Evolutionary conservation across 2,888 invertebrate species (phyloP), one percentile per base, ranked within the genome.

Genomic region (Dolomedes plantarius): DNA sequence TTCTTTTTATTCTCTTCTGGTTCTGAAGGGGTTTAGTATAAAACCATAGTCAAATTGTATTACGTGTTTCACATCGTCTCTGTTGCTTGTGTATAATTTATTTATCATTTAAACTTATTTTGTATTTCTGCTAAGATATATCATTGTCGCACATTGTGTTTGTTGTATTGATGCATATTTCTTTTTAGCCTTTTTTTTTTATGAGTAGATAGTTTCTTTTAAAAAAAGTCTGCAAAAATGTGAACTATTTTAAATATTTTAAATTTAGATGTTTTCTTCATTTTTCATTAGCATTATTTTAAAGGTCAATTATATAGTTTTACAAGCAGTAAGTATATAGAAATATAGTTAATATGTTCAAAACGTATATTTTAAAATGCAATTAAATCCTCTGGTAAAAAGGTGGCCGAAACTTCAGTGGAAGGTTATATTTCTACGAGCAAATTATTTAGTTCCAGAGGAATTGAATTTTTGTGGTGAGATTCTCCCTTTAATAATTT

Each of bases 31-130:
- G 56, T 56, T 56, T 56, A n/a, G 23, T 56, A 56, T 23, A 23
- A 11, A 56, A 23, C 5, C 23, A 6, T 23, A 56, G 23, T 56
- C 16, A 16, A 56, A 56, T 56, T 56, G 23, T 56, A 6, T 5
- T 56, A 56, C 23, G 19, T 56, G 23, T 23, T 23, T 56, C 23
- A 5, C 16, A 23, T 56, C 56, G 56, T 56, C 56, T 7, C 36
- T 23, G 3, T 56, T 56, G 56, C 56, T 23, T 56, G 23, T 56
- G 56, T 56, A 23, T 56, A 56, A 56, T 56, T 56, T 56, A 56
- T 56, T 56, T 56, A 23, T 56, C 23, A 23, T 56, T 56, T 23
- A 56, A 1, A 23, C 56, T 9, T 23, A 23, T 56, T 56, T 23
- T 56, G 7, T 46, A 46, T 9, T 46, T 46, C 2, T 2, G 7